phyloP scores from a whole-genome alignment of 2,797 vertebrate species.

The Pseudochirops cupreus region DNA sequence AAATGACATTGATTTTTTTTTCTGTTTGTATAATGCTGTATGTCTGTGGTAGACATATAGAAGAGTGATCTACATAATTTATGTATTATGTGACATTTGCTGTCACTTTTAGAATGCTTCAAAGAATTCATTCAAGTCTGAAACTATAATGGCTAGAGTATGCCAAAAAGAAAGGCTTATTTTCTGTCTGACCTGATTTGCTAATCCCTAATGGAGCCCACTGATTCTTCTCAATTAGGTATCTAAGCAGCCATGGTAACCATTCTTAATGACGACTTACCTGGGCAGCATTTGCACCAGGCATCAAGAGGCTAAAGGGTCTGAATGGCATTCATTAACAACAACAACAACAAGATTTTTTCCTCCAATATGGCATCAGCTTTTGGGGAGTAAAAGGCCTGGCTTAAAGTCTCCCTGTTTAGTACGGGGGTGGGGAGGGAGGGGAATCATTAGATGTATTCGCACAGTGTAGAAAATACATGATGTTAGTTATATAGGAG shows the following conservation, averaged over 20 bases:
- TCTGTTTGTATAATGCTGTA: background rate
- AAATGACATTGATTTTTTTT: background rate
- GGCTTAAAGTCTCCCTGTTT: slow-evolving; percentile 51
- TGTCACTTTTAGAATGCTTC: slow-evolving; percentile 38
- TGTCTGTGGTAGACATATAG: background rate
- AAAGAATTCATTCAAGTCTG: slow-evolving; percentile 5
- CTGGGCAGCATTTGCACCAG: slow-evolving; percentile 8
- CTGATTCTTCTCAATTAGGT: slow-evolving; percentile 54
- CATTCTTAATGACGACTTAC: slow-evolving; percentile 38
- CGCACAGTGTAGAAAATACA: slow-evolving; percentile 43
- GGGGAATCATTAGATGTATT: slow-evolving; percentile 56
- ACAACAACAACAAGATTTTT: slow-evolving; percentile 48
- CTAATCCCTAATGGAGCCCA: slow-evolving; percentile 14
- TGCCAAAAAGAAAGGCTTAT: slow-evolving; percentile 23
- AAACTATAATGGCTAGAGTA: slow-evolving; percentile 22
- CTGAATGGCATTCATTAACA: slow-evolving; percentile 20
- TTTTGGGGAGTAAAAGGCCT: slow-evolving; percentile 58
- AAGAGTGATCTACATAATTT: background rate
- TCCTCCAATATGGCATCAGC: slow-evolving; percentile 30
- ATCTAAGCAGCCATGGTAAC: slow-evolving; percentile 31
- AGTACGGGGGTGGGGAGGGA: slow-evolving; percentile 20
- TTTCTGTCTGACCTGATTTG: slow-evolving; percentile 54
- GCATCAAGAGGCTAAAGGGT: slow-evolving; percentile 37
- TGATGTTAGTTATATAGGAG: slow-evolving; percentile 41
- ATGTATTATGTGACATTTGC: background rate